Conservation (phyloP, 2,888 invertebrate species). For the Octonoba sinensis region DNA sequence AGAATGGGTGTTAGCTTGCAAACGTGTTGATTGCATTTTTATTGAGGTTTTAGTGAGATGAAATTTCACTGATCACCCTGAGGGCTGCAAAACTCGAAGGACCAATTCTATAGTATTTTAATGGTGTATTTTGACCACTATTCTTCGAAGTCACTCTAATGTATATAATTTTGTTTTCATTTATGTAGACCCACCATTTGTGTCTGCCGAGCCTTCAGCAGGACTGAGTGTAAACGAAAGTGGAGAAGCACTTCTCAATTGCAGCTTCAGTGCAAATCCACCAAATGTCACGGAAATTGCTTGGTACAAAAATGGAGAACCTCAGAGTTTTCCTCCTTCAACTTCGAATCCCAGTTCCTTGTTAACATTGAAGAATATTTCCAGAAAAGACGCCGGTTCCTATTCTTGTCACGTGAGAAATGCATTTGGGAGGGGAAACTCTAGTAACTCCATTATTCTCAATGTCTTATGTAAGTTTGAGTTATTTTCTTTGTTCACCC, state of each 20-base stretch:
- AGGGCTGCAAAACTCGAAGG: no score
- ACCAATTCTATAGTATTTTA: no score
- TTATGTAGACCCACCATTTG: constrained; percentile 87
- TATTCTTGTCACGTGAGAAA: constrained; percentile 88
- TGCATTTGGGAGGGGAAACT: constrained; percentile 81
- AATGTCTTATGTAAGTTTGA: constrained; percentile 83
- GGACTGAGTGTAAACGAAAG: constrained; percentile 86
- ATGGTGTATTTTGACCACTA: no score
- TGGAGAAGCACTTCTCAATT: constrained; percentile 81
- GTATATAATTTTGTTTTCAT: background rate
- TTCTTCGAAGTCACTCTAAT: no score
- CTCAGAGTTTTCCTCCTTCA: background rate
- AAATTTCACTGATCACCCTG: no score
- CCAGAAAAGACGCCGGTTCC: constrained; percentile 84
- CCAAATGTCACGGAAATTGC: constrained; percentile 81
- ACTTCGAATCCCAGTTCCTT: constrained; percentile 76
- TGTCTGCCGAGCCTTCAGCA: constrained; percentile 78
- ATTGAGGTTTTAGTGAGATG: no score
- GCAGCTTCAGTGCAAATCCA: constrained; percentile 89
- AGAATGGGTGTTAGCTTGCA: no score
- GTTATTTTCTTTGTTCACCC: background rate
- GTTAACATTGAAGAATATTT: constrained; percentile 82
- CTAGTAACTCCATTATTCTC: constrained; percentile 81
- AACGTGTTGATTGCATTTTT: no score
- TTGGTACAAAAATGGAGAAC: constrained; percentile 75